Evolutionary conservation across 2,888 invertebrate genomes (phyloP).

Genomic region (Coelinius sp.): DNA sequence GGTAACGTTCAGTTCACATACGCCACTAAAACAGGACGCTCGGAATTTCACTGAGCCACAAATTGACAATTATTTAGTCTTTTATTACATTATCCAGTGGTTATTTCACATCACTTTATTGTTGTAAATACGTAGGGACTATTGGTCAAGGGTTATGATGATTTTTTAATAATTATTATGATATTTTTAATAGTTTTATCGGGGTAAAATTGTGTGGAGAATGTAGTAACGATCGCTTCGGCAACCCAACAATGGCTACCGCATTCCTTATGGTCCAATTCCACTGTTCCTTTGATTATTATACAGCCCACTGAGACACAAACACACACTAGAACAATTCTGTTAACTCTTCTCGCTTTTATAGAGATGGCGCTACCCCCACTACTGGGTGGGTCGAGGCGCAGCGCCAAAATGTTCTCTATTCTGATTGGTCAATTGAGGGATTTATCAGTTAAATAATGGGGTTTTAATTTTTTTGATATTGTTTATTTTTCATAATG

Average conservation of each 20-base stretch:
- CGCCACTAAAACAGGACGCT: constrained; percentile 46
- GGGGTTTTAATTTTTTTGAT: too few species aligned
- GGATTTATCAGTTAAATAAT: too few species aligned
- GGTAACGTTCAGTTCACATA: constrained; percentile 55
- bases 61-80: not conserved
- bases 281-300: constrained; percentile 56
- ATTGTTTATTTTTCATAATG: too few species aligned
- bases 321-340: constrained; percentile 16
- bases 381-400: not conserved
- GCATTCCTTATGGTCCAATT: constrained; percentile 68
- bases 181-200: too few species aligned
- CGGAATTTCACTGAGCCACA: not conserved
- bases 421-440: too few species aligned
- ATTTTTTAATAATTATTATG: too few species aligned
- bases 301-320: not conserved
- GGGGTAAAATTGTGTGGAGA: too few species aligned
- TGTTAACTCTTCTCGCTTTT: constrained; percentile 11
- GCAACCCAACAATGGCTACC: constrained; percentile 71
- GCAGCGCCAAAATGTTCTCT: too few species aligned
- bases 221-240: constrained; percentile 68
- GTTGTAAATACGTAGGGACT: too few species aligned
- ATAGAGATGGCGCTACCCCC: not conserved
- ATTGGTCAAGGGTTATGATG: too few species aligned
- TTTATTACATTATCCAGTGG: too few species aligned
- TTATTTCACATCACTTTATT: too few species aligned